Conservation (phyloP, 2,113 vertebrate species). For the Anarrhichthys ocellatus region DNA sequence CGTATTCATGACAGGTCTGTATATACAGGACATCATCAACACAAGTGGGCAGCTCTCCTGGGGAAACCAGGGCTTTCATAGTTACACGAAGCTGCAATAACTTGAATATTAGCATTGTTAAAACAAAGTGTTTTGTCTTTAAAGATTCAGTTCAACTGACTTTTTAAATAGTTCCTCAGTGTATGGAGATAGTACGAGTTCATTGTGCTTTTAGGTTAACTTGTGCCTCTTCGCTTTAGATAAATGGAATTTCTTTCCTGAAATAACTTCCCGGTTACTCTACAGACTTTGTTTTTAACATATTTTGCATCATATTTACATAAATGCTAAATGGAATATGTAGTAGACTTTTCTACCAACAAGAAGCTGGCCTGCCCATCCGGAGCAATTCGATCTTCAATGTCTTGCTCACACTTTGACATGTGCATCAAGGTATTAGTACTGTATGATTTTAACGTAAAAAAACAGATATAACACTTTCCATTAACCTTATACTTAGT, state of each 20-base stretch:
- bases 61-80: neutral
- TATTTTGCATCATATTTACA: neutral
- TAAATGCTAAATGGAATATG: neutral
- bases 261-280: neutral
- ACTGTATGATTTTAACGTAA: neutral
- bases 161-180: neutral
- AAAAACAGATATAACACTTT: too few relatives aligned
- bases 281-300: neutral
- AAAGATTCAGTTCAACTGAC: neutral
- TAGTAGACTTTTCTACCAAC: neutral
- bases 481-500: too few relatives aligned
- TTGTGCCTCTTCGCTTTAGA: neutral
- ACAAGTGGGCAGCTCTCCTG: neutral
- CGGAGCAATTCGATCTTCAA: neutral
- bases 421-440: neutral
- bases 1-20: constrained; percentile 3
- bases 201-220: neutral
- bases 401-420: neutral
- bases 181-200: too few relatives aligned
- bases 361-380: neutral
- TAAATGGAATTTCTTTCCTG: neutral
- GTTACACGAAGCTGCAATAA: neutral
- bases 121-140: neutral
- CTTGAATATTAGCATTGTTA: neutral
- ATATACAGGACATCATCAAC: neutral